Evolutionary conservation across 2,888 invertebrate species (phyloP).

Genomic region (Lysandra bellargus): DNA sequence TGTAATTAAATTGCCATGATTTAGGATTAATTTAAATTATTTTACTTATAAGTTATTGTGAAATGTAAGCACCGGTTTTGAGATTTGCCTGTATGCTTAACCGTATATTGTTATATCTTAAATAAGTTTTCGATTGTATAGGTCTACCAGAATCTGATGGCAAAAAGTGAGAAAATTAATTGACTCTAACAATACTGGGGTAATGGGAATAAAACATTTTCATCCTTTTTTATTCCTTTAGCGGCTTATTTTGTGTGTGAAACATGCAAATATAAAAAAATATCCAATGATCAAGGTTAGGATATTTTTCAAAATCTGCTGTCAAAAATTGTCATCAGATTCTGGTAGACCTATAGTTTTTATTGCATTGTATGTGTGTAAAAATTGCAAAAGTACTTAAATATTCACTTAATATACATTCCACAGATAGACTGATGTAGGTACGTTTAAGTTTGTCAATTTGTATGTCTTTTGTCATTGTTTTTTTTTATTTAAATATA

Average conservation of each 20-base stretch:
- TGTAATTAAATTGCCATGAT: constrained; percentile 27
- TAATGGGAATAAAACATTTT: too few species aligned
- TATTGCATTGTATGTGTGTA: neutral
- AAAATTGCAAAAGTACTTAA: constrained; percentile 17
- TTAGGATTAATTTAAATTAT: constrained; percentile 27
- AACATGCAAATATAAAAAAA: too few species aligned
- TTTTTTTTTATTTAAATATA: constrained; percentile 25
- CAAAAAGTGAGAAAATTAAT: too few species aligned
- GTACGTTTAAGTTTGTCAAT: constrained; percentile 13
- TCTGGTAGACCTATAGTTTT: neutral
- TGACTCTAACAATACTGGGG: too few species aligned
- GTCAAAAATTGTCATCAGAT: too few species aligned
- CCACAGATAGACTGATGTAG: constrained; percentile 27
- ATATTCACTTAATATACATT: constrained; percentile 24
- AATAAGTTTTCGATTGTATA: neutral
- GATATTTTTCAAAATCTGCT: too few species aligned
- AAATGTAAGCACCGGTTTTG: constrained; percentile 2
- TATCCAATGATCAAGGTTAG: too few species aligned
- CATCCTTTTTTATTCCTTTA: too few species aligned
- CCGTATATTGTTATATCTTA: neutral
- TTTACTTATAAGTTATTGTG: constrained; percentile 7
- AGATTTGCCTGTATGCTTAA: constrained; percentile 20
- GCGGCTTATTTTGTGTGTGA: too few species aligned
- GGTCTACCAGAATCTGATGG: too few species aligned
- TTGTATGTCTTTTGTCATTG: constrained; percentile 18